These are phyloP conservation scores for Paguma larvata DNA, from an alignment of 2,797 vertebrate genomes.

Conservation along the genomic window DNA sequence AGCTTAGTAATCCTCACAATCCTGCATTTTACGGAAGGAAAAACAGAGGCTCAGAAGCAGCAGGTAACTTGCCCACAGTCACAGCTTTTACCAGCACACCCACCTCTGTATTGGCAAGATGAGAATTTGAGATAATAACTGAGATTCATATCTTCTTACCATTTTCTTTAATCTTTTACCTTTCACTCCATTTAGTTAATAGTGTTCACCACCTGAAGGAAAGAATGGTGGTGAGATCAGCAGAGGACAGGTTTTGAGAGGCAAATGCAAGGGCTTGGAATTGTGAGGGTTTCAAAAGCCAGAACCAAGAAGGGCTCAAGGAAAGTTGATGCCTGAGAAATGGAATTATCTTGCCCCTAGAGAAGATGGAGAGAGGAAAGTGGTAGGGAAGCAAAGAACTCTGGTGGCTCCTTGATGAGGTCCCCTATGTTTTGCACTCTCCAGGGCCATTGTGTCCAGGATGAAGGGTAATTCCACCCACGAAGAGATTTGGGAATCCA, in stretches of 20 bases:
- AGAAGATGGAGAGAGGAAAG: not conserved
- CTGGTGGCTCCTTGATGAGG: not conserved
- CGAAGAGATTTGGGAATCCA: constrained; percentile 19
- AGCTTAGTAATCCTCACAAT: not conserved
- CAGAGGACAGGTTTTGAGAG: not conserved
- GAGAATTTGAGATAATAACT: constrained; percentile 8
- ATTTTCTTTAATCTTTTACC: not conserved
- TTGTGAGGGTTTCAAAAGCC: not conserved
- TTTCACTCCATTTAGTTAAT: not conserved
- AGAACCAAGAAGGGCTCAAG: not conserved
- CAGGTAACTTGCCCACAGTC: not conserved
- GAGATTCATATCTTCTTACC: not conserved
- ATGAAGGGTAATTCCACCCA: not conserved
- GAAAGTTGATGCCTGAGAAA: not conserved
- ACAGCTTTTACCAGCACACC: not conserved
- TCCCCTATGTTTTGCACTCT: not conserved
- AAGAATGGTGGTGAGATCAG: not conserved
- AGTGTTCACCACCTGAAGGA: not conserved
- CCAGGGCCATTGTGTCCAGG: not conserved
- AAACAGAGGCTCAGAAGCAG: not conserved
- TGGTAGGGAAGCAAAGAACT: not conserved
- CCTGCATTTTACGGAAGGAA: not conserved
- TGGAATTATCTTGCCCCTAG: not conserved
- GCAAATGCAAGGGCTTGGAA: not conserved
- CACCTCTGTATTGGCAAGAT: not conserved